Percentiles rank a stretch among this genome's conserved stretches.
These are phyloP conservation scores for Orycteropus afer DNA, from an alignment of 2,113 vertebrate genomes.

Conservation along the genomic window DNA sequence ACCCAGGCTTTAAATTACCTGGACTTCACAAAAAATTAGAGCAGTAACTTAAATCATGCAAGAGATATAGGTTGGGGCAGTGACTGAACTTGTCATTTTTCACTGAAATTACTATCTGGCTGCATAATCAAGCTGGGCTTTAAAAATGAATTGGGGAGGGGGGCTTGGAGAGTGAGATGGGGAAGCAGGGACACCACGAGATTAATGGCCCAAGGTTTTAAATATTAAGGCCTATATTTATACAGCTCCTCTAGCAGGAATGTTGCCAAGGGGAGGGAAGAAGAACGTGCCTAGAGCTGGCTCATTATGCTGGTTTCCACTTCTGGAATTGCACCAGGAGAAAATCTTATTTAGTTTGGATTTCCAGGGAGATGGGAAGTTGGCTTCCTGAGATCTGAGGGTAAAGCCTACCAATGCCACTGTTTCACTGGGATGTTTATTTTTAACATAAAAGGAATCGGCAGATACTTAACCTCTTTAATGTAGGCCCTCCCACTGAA, in stretches of 20 bases:
- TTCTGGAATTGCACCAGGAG: constrained; percentile 53
- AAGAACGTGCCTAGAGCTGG: neutral
- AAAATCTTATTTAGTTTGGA: constrained; percentile 66
- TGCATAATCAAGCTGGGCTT: constrained; percentile 83
- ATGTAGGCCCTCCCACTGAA: neutral
- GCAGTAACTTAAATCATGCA: constrained; percentile 80
- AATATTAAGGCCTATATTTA: constrained; percentile 87
- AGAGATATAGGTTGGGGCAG: constrained; percentile 77
- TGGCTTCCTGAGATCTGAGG: constrained; percentile 47
- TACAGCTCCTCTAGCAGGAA: constrained; percentile 68
- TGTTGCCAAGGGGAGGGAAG: constrained; percentile 26
- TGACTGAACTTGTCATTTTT: constrained; percentile 82
- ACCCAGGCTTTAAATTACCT: constrained; percentile 81
- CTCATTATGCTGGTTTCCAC: neutral
- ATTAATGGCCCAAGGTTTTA: constrained; percentile 81
- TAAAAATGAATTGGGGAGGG: constrained; percentile 83
- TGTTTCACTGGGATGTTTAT: constrained; percentile 44
- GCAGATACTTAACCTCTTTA: constrained; percentile 44
- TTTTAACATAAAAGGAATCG: constrained; percentile 65
- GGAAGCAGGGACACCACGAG: constrained; percentile 70
- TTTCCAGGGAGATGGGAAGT: constrained; percentile 66
- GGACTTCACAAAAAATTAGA: constrained; percentile 77
- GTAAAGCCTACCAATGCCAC: constrained; percentile 52
- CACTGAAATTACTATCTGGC: constrained; percentile 83
- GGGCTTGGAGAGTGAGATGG: constrained; percentile 69